Evolutionary conservation across 2,113 vertebrate species (phyloP).

Genomic region (Vireo altiloquus): DNA sequence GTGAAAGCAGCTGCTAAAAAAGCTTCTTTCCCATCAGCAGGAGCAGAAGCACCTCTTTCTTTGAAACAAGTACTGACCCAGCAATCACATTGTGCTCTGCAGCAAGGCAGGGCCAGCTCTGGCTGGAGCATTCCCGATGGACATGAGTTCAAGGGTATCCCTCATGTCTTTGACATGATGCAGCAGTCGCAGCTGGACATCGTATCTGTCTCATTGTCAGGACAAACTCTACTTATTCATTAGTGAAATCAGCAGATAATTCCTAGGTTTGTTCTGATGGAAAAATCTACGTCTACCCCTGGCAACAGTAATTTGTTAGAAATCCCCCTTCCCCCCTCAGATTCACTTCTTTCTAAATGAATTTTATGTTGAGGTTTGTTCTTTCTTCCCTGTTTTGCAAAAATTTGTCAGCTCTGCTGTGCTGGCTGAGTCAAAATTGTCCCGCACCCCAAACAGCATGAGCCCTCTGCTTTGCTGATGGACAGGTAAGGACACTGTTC

Average conservation of each 20-base stretch:
- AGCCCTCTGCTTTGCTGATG: background rate
- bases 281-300: background rate
- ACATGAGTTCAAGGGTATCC: background rate
- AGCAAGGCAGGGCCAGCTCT: background rate
- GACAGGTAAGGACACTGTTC: background rate
- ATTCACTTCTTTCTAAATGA: background rate
- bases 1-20: slow-evolving; percentile 52
- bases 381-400: background rate
- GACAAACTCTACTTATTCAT: background rate
- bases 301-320: background rate
- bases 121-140: fast-evolving
- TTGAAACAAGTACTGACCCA: background rate
- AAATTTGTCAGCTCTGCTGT: background rate
- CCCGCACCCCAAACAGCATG: background rate
- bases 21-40: background rate
- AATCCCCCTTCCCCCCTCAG: background rate
- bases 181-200: background rate
- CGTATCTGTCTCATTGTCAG: background rate
- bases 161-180: background rate
- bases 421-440: background rate
- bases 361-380: background rate
- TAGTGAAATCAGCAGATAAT: background rate
- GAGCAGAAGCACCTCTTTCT: background rate
- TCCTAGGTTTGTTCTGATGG: background rate
- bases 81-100: background rate